A percentile compares a stretch with the other conserved stretches of the same genome.
Conservation (phyloP, 1,140 invertebrate genomes). For the Zaprionus ghesquierei region DNA sequence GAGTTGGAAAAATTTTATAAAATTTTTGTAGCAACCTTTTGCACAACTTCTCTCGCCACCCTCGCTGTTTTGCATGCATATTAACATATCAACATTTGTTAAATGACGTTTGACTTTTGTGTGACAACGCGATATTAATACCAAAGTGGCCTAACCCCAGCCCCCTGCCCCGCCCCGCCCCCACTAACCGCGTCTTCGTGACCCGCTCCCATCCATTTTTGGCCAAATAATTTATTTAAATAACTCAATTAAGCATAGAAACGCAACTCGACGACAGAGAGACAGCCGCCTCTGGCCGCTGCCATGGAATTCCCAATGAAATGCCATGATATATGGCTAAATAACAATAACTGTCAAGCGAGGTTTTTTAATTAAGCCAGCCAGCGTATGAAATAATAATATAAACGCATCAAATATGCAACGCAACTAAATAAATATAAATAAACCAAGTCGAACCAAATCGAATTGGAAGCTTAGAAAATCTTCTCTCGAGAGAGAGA, state of each 20-base stretch:
- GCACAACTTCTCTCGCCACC: neutral
- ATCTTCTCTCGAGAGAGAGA: neutral
- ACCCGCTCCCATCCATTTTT: slow-evolving; percentile 39
- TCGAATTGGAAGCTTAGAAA: slow-evolving; percentile 1
- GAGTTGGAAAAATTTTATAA: neutral
- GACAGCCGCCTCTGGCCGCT: no score
- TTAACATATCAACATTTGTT: slow-evolving; percentile 81
- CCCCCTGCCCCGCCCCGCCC: neutral
- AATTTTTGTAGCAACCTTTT: no score
- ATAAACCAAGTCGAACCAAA: neutral
- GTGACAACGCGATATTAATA: slow-evolving; percentile 79
- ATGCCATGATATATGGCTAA: slow-evolving; percentile 78
- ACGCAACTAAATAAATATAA: slow-evolving; percentile 50
- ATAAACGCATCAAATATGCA: slow-evolving; percentile 52
- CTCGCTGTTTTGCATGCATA: slow-evolving; percentile 64
- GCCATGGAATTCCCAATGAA: slow-evolving; percentile 78
- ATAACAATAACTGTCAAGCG: slow-evolving; percentile 76
- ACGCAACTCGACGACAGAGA: slow-evolving; percentile 65
- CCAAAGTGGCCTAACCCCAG: slow-evolving; percentile 36
- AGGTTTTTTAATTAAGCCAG: slow-evolving; percentile 75
- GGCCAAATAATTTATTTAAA: slow-evolving; percentile 79
- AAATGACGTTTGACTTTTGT: slow-evolving; percentile 80
- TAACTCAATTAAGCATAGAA: slow-evolving; percentile 79
- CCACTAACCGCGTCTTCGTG: neutral
- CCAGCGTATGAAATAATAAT: slow-evolving; percentile 44